Percentiles rank a stretch among this genome's conserved stretches.
phyloP scores from a whole-genome alignment of 2,888 invertebrate genomes.

The Deilephila elpenor region DNA sequence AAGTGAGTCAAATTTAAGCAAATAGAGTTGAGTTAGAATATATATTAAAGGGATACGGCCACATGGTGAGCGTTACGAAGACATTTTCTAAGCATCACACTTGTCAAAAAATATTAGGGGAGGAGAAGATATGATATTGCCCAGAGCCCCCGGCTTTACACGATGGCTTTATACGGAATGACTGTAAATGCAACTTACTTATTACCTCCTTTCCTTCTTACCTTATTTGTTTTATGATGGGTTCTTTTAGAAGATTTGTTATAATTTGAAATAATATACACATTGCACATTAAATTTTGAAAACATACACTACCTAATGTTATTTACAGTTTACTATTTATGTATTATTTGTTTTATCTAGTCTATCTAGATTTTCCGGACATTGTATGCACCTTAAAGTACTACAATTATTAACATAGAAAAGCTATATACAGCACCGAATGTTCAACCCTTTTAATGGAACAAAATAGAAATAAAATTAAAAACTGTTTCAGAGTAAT shows the following conservation, averaged over 20 bases:
- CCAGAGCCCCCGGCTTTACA: conserved; percentile 51
- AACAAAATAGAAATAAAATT: not conserved
- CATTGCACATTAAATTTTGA: too few relatives aligned
- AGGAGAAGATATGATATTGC: conserved; percentile 62
- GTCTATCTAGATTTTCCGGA: not conserved
- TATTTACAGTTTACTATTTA: too few relatives aligned
- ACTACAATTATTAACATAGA: too few relatives aligned
- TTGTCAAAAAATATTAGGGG: conserved; percentile 52
- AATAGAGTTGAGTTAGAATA: conserved; percentile 75
- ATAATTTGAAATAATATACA: not conserved
- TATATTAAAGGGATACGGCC: conserved; percentile 69
- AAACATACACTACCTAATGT: too few relatives aligned
- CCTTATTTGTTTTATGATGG: conserved; percentile 16
- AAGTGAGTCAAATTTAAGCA: conserved; percentile 78
- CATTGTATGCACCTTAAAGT: too few relatives aligned
- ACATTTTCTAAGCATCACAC: conserved; percentile 71
- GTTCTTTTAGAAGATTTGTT: not conserved
- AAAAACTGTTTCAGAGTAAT: conserved; percentile 18
- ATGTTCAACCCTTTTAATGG: not conserved
- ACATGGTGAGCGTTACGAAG: conserved; percentile 74
- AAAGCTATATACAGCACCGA: not conserved
- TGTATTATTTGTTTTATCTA: not conserved
- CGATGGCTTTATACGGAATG: conserved; percentile 42
- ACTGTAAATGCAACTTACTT: conserved; percentile 21
- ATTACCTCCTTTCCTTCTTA: not conserved